These are phyloP conservation scores for Poeciliopsis presidionis DNA, from an alignment of 2,797 vertebrate species.

Conservation along the genomic window DNA sequence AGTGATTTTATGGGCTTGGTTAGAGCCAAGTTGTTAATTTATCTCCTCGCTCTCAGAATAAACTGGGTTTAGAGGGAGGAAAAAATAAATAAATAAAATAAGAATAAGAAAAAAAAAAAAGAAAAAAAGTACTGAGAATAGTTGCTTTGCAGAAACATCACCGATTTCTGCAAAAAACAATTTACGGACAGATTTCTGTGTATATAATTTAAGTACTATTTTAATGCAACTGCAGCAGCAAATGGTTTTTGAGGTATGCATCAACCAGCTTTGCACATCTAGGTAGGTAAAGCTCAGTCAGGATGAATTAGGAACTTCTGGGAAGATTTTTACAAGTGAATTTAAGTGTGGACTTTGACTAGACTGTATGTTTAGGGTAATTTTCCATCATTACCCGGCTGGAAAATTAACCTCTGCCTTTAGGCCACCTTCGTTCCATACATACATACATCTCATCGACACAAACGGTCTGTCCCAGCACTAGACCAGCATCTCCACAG, in stretches of 20 bases:
- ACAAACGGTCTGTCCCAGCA: neutral
- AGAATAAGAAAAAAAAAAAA: too few relatives aligned
- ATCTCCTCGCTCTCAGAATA: constrained; percentile 22
- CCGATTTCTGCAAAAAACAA: neutral
- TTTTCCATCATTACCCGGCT: neutral
- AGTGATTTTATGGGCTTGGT: constrained; percentile 36
- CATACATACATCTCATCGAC: neutral
- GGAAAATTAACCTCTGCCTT: neutral
- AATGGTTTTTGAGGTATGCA: neutral
- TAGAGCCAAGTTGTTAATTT: constrained; percentile 34
- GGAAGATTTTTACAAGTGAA: neutral
- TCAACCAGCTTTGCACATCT: neutral
- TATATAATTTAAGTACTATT: neutral
- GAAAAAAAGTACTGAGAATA: neutral
- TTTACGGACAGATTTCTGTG: neutral
- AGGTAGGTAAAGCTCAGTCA: too few relatives aligned
- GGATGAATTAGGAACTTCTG: neutral
- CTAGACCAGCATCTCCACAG: neutral
- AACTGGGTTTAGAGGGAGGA: neutral
- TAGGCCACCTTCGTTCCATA: neutral
- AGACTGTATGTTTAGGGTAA: neutral
- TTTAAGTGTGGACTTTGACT: neutral
- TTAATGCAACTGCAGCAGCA: neutral
- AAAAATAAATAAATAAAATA: too few relatives aligned
- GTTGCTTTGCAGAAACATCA: neutral